Base-by-base conservation (phyloP, 1,140 invertebrate species). In the Laodelphax striatellus region DNA sequence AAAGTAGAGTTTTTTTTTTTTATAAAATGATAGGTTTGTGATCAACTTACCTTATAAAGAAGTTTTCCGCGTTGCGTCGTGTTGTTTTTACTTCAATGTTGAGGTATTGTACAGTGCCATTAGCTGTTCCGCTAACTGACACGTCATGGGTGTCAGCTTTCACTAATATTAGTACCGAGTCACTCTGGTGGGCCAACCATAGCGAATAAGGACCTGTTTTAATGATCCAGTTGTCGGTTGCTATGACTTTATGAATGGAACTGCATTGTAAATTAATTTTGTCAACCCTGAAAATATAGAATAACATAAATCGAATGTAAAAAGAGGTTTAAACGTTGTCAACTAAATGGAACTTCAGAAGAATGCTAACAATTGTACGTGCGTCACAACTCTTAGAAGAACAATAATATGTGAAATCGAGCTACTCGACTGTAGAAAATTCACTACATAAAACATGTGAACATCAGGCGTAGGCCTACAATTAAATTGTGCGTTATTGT, bases 221-320 rank as follows among this genome's bases (percentile, higher is more conserved):
- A 22, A 95, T 82, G n/a, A 95, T 82, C 90, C 91, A 95, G 65
- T 85, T 90, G 67, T 90, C 84, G 1, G 90, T 93, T 5, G 85
- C 86, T 63, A 92, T 79, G 34, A 92, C 75, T 67, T 82, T 82
- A 54, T 78, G 81, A 22, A 88, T 76, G 4, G 82, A 79, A 70
- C 81, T 87, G 52, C 82, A 77, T 54, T 82, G 77, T 60, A 90
- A 82, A 19, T 77, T 80, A 60, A 90, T 81, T 74, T 91, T 92
- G 67, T 90, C 85, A 62, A 86, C 73, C 62, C 85, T 86, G 70
- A 53, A 79, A 78, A 53, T 19, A 42, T 62, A 54, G 53, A 52
- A 21, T 44, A 52, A 22, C 38, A n/a, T n/a, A n/a, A n/a, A n/a
- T n/a, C n/a, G n/a, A n/a, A n/a, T n/a, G n/a, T n/a, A n/a, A n/a